Evolutionary conservation across 2,113 vertebrate genomes (phyloP).

Genomic region (Eclectus roratus): DNA sequence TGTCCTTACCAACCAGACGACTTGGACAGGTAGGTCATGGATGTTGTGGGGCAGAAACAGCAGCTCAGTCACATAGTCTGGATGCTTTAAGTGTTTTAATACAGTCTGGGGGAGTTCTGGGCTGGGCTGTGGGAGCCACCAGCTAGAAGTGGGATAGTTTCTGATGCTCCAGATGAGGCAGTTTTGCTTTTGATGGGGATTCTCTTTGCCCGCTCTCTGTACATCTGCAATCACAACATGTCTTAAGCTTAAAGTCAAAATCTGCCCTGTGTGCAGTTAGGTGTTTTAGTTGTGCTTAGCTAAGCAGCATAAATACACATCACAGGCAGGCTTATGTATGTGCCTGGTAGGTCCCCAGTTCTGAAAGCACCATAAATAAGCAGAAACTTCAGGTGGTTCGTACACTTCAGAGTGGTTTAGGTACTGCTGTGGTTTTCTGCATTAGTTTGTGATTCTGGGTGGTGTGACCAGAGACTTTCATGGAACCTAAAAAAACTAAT

Average conservation of each 20-base stretch:
- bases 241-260: not conserved
- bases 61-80: not conserved
- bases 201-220: not conserved
- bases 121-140: not conserved
- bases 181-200: not conserved
- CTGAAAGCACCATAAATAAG: not conserved
- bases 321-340: not conserved
- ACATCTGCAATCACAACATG: not conserved
- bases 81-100: not conserved
- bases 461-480: not conserved
- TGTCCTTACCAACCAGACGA: slow-evolving; percentile 85
- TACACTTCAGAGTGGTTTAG: not conserved
- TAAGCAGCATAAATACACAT: not conserved
- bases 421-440: not conserved
- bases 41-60: not conserved
- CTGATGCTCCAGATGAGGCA: not conserved
- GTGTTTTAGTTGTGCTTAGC: not conserved
- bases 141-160: not conserved
- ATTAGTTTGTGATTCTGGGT: not conserved
- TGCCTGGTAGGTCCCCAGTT: not conserved
- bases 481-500: not conserved
- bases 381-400: not conserved
- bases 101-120: not conserved
- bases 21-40: slow-evolving; percentile 83
- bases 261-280: not conserved